A percentile compares a stretch with the other conserved stretches of the same genome.
phyloP scores from a whole-genome alignment of 30 jellyfish, hydroid and myxozoan species.

The Turritopsis dohrnii region DNA sequence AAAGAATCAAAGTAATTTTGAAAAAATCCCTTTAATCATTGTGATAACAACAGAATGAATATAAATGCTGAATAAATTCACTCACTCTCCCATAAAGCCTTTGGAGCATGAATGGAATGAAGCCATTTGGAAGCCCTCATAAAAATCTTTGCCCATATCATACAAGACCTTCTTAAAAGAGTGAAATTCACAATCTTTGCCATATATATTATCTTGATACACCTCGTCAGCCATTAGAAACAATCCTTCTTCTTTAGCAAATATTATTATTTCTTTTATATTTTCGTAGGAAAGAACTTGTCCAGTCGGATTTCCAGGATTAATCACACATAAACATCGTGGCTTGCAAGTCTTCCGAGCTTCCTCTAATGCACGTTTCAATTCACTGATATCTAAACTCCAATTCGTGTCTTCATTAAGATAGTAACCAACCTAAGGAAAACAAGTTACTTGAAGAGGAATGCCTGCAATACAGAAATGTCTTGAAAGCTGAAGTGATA shows the following conservation, averaged over 20 bases:
- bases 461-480: no score
- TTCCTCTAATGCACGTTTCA: constrained; percentile 68
- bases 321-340: constrained; percentile 74
- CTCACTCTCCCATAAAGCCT: constrained; percentile 99
- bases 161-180: constrained; percentile 91
- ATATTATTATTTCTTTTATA: constrained; percentile 61
- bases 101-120: constrained; percentile 97
- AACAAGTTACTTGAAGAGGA: no score
- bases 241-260: constrained; percentile 74
- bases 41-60: background rate
- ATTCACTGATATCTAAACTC: constrained; percentile 67
- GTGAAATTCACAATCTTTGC: constrained; percentile 47
- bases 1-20: no score
- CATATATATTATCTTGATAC: constrained; percentile 90
- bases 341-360: constrained; percentile 69
- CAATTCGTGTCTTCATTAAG: constrained; percentile 84
- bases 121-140: constrained; percentile 69
- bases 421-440: constrained; percentile 74
- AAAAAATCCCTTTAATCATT: background rate
- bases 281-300: constrained; percentile 91
- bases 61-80: background rate
- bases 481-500: no score
- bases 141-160: constrained; percentile 67
- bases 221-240: constrained; percentile 97
- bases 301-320: constrained; percentile 99